Conservation (phyloP, 2,113 vertebrate genomes). For the Vulpes lagopus region DNA sequence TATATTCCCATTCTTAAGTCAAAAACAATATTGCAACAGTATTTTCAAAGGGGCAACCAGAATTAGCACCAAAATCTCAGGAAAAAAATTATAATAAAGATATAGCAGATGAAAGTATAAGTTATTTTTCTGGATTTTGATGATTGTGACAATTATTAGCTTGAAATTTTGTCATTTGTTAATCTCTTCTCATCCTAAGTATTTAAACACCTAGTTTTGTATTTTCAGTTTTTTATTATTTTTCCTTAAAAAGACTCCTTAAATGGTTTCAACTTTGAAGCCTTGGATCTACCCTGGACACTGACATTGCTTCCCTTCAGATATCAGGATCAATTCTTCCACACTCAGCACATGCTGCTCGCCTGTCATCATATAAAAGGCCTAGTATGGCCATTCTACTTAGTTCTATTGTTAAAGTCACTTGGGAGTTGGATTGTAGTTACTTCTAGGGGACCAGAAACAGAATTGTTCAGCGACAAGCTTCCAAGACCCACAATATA, state of each 20-base stretch:
- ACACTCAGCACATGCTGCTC: background rate
- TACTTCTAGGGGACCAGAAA: background rate
- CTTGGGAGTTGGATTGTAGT: background rate
- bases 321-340: background rate
- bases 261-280: background rate
- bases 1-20: background rate
- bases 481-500: background rate
- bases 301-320: background rate
- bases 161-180: background rate
- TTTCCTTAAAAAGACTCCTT: background rate
- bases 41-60: background rate
- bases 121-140: slow-evolving; percentile 17
- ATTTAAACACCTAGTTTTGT: background rate
- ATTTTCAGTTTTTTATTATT: background rate
- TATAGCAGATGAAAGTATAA: background rate
- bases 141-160: background rate
- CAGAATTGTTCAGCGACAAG: background rate
- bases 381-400: background rate
- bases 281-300: background rate
- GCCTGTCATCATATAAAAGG: background rate
- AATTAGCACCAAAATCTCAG: background rate
- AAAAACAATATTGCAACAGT: background rate
- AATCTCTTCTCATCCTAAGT: background rate
- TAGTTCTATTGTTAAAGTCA: background rate
- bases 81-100: background rate